Conservation (phyloP, 2,888 invertebrate species). For the Drosophila cracens region DNA sequence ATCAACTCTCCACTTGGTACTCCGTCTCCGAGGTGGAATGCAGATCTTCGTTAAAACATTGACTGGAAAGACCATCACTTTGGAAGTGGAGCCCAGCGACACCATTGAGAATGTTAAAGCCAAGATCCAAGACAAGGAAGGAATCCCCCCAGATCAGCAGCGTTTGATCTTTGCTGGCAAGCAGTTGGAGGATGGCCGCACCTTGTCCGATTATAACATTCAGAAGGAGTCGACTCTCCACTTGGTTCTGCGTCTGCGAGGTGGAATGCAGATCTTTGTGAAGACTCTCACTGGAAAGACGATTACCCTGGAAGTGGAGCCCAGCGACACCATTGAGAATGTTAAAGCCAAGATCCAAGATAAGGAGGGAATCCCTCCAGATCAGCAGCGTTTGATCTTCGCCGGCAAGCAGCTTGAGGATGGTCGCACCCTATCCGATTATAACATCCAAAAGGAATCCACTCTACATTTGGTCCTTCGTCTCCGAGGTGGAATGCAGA, state of each 20-base stretch:
- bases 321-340: constrained; percentile 43
- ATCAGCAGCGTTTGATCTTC: constrained; percentile 61
- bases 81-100: too few relatives aligned
- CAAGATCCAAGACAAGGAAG: constrained; percentile 75
- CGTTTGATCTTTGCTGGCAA: constrained; percentile 84
- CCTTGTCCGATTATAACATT: constrained; percentile 96
- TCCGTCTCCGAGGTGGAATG: too few relatives aligned
- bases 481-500: constrained; percentile 62
- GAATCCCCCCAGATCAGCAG: constrained; percentile 78
- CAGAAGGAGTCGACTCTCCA: constrained; percentile 97
- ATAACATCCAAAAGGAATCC: constrained; percentile 61
- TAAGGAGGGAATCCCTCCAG: constrained; percentile 57
- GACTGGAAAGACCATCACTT: too few relatives aligned
- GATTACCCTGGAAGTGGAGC: constrained; percentile 46
- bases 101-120: constrained; percentile 3
- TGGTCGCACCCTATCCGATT: constrained; percentile 55
- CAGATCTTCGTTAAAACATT: too few relatives aligned
- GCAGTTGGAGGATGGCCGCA: constrained; percentile 96
- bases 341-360: constrained; percentile 51
- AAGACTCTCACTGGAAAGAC: constrained; percentile 52
- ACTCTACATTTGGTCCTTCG: constrained; percentile 58
- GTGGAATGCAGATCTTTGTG: constrained; percentile 87
- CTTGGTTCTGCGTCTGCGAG: constrained; percentile 93
- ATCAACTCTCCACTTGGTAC: too few relatives aligned
- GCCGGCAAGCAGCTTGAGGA: constrained; percentile 61